Conservation (phyloP, 1,140 invertebrate species). For the Drosophila dunni region DNA sequence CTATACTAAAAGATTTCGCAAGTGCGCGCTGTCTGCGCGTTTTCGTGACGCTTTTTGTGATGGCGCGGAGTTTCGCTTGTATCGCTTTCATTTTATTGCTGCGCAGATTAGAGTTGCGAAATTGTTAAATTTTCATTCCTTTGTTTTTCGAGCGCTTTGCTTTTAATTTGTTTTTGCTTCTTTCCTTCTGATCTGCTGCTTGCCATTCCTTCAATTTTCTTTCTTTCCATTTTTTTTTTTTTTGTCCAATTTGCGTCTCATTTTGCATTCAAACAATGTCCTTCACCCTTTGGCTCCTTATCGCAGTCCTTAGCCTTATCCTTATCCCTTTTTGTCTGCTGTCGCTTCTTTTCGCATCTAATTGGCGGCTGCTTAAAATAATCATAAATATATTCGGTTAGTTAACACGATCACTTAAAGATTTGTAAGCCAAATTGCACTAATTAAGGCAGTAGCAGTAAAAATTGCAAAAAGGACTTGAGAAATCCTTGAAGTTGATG, state of each 20-base stretch:
- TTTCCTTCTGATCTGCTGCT: conserved; percentile 1
- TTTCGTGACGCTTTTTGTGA: conserved; percentile 70
- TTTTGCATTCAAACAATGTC: conserved; percentile 39
- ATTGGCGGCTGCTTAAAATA: conserved; percentile 35
- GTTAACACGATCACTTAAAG: conserved; percentile 30
- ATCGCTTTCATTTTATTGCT: conserved; percentile 78
- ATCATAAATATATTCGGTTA: conserved; percentile 35
- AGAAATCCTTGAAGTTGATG: too few relatives aligned
- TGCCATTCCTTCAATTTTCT: conserved; percentile 7
- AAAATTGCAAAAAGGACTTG: not conserved
- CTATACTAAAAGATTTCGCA: conserved; percentile 5
- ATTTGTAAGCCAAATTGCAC: conserved; percentile 3
- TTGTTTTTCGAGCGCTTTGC: conserved; percentile 33
- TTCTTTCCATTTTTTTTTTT: conserved; percentile 31
- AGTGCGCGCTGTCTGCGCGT: conserved; percentile 70
- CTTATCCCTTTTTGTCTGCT: not conserved
- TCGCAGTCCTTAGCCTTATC: not conserved
- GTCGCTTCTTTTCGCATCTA: conserved; percentile 2
- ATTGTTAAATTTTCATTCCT: conserved; percentile 80
- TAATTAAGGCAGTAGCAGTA: conserved; percentile 15
- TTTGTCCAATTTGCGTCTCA: conserved; percentile 58
- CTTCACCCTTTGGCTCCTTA: conserved; percentile 17
- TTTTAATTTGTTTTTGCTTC: conserved; percentile 61
- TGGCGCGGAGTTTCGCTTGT: conserved; percentile 69
- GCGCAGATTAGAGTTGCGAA: conserved; percentile 79